Evolutionary conservation across 2,888 invertebrate genomes (phyloP), one percentile per base, ranked within the genome.

Genomic region (Drosophila imparisetae): DNA sequence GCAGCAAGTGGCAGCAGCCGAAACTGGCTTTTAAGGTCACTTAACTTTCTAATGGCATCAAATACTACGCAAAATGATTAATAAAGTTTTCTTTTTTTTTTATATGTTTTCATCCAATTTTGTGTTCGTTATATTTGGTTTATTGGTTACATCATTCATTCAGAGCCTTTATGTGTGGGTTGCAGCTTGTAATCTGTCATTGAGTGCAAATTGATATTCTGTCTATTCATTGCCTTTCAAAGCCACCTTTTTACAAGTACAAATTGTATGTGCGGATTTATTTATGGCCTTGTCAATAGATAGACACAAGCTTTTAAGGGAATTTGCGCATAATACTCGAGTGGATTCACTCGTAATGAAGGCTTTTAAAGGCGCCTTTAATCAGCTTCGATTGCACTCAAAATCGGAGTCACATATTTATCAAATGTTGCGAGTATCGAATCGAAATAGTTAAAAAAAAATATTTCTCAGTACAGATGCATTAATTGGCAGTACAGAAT

Each of bases 41-140:
- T 67, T 78, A 75, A 67, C 67, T 71, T 80, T 75, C 70, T 75
- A 64, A 75, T 75, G 70, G 36, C 60, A 63, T 57, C 53, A 38
- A 49, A 63, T 71, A 58, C 66, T 59, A 70, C 53, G 58, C 42
- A 62, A 54, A 60, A 54, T 70, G 64, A 66, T 75, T 49, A 64
- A 62, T 64, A 70, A 66, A 70, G 13, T 65, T 69, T 45, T 54
- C 40, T 54, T 53, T 45, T 54, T 45, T 54, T 53, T 54, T 49
- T 30, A 32, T 11, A 21, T 49, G 53, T 59, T 40, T 57, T 42
- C 68, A 68, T 58, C 42, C 6, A 24, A 66, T 36, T 53, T 48
- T 27, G 13, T 48, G 45, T 67, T 27, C 24, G 45, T 66, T 66
- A 45, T 36, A 38, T 67, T 55, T 18, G 18, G 32, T 67, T 34